These are phyloP conservation scores for Ameiurus melas DNA, from an alignment of 2,113 vertebrate genomes.

Conservation along the genomic window DNA sequence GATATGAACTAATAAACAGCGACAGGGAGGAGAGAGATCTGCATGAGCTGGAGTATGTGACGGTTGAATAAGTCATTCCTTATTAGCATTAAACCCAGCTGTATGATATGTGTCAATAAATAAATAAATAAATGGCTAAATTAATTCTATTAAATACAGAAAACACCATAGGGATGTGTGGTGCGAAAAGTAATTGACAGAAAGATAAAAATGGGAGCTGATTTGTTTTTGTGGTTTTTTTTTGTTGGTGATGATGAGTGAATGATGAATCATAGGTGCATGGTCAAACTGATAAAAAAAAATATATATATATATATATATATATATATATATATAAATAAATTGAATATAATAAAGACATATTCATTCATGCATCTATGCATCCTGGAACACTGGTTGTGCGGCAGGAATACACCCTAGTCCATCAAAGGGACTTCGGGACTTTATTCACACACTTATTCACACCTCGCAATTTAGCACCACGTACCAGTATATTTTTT, in stretches of 20 bases:
- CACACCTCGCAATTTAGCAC: neutral
- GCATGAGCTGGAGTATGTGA: neutral
- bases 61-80: neutral
- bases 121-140: constrained; percentile 9
- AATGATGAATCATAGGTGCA: neutral
- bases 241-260: neutral
- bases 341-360: no score
- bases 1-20: constrained; percentile 41
- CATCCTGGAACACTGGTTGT: neutral
- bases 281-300: neutral
- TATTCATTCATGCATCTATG: no score
- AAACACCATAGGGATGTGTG: neutral
- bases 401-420: neutral
- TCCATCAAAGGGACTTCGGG: neutral
- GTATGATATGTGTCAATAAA: constrained; percentile 25
- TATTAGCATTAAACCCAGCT: constrained; percentile 1
- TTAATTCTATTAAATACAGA: constrained; percentile 8
- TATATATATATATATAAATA: no score
- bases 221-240: no score
- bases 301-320: no score
- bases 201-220: neutral
- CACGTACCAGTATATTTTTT: neutral
- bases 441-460: neutral
- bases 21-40: constrained; percentile 23
- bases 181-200: neutral